Base-by-base conservation (phyloP, 2,888 invertebrate species). In the Morpho achilles region DNA sequence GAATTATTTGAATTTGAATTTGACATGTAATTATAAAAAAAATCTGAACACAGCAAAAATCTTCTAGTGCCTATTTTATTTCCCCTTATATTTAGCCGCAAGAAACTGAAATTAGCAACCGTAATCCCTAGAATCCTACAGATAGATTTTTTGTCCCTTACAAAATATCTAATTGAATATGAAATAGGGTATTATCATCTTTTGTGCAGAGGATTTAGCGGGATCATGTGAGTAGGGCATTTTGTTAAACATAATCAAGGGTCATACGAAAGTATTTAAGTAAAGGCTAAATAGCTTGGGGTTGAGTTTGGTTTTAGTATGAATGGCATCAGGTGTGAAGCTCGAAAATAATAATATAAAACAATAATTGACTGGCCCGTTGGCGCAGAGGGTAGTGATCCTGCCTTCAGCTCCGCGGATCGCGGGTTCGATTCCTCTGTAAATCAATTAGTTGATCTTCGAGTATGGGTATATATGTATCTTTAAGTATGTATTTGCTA, bases 151-250 rank as follows among this genome's bases (percentile, higher is more conserved):
- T 84, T 75, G 77, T 83, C 84, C 84, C 79, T 77, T 72, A 83
- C 85, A 85, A 84, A 89, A 87, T 92, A 93, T 93, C 92, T 93
- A 93, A 93, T 94, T 93, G 93, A 94, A 94, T 93, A 93, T 92
- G 92, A 92, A 93, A 93, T 91, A 88, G 74, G 84, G 90, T 77
- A 86, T 90, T 91, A 89, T 74, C 82, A 75, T 89, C 84, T 84
- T 91, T 91, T 91, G 87, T 89, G 72, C 70, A 68, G 67, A 69
- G 87, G 87, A 83, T 87, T 87, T 85, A 75, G 71, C 67, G 71
- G 84, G 84, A 84, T 84, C 80, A 61, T 66, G 69, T 71, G 66
- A 65, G 73, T 72, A 75, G 82, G 82, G 83, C 77, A 80, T 79
- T 78, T 74, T 77, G 75, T 79, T 72, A 76, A 73, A 79, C 73